phyloP scores from a whole-genome alignment of 2,888 invertebrate genomes.

The Bhutanitis thaidina region DNA sequence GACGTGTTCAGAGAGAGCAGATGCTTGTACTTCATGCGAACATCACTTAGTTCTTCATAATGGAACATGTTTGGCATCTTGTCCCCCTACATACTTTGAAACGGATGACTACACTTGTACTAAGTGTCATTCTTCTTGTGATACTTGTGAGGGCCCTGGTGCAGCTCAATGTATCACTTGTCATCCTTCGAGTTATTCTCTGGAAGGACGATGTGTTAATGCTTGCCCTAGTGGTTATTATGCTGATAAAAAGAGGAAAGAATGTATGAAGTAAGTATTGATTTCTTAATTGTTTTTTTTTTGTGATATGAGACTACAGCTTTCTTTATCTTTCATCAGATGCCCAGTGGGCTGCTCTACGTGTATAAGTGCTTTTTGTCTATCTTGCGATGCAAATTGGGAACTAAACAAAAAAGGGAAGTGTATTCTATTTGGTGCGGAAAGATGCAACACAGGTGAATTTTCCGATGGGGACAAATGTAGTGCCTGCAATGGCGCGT shows the following conservation, averaged over 20 bases:
- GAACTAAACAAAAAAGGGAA: slow-evolving; percentile 86
- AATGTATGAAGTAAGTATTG: slow-evolving; percentile 83
- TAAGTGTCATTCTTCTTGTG: slow-evolving; percentile 88
- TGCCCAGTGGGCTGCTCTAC: slow-evolving; percentile 89
- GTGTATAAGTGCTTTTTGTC: slow-evolving; percentile 86
- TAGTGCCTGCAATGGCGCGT: slow-evolving; percentile 87
- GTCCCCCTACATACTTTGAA: slow-evolving; percentile 90
- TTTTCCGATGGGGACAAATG: slow-evolving; percentile 83
- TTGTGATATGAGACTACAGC: neutral
- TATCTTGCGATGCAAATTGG: slow-evolving; percentile 87
- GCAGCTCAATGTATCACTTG: slow-evolving; percentile 91
- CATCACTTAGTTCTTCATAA: slow-evolving; percentile 91
- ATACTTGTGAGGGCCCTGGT: slow-evolving; percentile 88
- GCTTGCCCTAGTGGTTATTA: slow-evolving; percentile 87
- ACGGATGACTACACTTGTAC: slow-evolving; percentile 93
- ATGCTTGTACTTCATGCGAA: slow-evolving; percentile 92
- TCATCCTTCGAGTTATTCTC: slow-evolving; percentile 84
- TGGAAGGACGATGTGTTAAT: slow-evolving; percentile 85
- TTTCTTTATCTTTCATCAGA: slow-evolving; percentile 34
- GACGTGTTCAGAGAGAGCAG: slow-evolving; percentile 90
- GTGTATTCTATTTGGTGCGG: slow-evolving; percentile 85
- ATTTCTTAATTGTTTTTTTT: neutral
- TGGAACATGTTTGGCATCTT: slow-evolving; percentile 90
- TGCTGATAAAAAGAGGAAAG: slow-evolving; percentile 87
- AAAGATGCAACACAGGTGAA: slow-evolving; percentile 84